Evolutionary conservation across 2,113 vertebrate genomes (phyloP).

Genomic region (Indicator indicator): DNA sequence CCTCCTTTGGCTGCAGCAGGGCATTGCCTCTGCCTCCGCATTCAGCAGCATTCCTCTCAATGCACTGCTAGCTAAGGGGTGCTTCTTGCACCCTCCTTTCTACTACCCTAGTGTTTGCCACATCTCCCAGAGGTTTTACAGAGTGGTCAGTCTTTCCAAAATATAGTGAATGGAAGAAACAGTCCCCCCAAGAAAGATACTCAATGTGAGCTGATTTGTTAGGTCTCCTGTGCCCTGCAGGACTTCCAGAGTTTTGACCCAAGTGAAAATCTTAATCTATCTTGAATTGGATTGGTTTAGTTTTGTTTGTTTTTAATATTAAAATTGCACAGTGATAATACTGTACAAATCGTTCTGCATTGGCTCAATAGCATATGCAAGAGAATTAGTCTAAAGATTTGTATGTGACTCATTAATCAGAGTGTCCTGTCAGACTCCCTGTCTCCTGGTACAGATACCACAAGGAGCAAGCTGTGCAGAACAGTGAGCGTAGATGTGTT

Average conservation of each 20-base stretch:
- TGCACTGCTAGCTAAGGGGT: fast-evolving
- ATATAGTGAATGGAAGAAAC: background rate
- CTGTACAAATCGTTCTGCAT: background rate
- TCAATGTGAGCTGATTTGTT: fast-evolving
- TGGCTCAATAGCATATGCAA: background rate
- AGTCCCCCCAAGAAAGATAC: background rate
- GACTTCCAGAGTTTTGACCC: background rate
- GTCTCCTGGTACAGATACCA: background rate
- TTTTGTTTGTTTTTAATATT: background rate
- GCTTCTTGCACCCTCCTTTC: background rate
- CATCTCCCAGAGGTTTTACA: background rate
- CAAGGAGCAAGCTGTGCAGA: background rate
- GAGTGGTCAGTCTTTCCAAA: background rate
- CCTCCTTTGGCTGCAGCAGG: background rate
- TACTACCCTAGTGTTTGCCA: background rate
- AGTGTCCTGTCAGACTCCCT: background rate
- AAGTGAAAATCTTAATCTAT: background rate
- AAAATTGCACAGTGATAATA: background rate
- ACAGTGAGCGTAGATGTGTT: background rate
- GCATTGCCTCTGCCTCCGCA: fast-evolving
- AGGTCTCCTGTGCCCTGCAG: background rate
- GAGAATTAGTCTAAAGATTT: background rate
- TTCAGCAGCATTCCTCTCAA: background rate
- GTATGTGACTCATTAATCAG: background rate
- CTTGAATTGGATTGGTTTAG: background rate